These are phyloP conservation scores for Oscheius sp. DNA, from an alignment of 2,888 invertebrate genomes.

Conservation along the genomic window DNA sequence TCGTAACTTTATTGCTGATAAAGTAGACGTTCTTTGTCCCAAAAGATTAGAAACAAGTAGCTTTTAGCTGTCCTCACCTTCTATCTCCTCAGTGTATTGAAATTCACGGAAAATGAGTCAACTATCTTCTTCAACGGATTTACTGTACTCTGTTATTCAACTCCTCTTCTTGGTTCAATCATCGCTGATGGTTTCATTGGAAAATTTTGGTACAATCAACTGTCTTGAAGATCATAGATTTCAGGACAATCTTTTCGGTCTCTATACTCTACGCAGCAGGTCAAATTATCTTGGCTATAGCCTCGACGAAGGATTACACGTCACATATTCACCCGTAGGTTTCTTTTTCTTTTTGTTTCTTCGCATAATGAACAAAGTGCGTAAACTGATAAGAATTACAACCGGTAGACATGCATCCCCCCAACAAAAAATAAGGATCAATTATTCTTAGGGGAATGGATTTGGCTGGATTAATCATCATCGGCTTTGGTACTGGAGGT, in stretches of 20 bases:
- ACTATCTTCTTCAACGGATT: constrained; percentile 90
- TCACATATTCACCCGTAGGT: constrained; percentile 63
- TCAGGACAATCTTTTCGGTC: constrained; percentile 84
- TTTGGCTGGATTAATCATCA: constrained; percentile 71
- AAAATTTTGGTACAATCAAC: constrained; percentile 79
- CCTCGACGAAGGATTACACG: constrained; percentile 71
- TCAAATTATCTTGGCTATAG: constrained; percentile 80
- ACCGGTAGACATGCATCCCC: constrained; percentile 16
- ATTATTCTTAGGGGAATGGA: constrained; percentile 65
- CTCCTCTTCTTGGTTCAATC: constrained; percentile 88
- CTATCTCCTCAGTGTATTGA: constrained; percentile 84
- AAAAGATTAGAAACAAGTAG: neutral
- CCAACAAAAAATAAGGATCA: neutral
- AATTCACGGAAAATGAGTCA: constrained; percentile 80
- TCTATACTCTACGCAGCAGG: constrained; percentile 89
- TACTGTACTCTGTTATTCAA: constrained; percentile 88
- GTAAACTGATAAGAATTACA: constrained; percentile 22
- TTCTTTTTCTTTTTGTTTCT: constrained; percentile 26
- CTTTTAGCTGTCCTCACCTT: constrained; percentile 86
- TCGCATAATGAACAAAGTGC: neutral
- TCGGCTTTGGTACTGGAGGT: constrained; percentile 73
- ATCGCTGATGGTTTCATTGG: constrained; percentile 92
- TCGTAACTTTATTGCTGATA: neutral
- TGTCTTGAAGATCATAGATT: neutral
- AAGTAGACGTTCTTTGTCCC: neutral